phyloP scores from a whole-genome alignment of 2,797 vertebrate species.

The Mycteria americana region DNA sequence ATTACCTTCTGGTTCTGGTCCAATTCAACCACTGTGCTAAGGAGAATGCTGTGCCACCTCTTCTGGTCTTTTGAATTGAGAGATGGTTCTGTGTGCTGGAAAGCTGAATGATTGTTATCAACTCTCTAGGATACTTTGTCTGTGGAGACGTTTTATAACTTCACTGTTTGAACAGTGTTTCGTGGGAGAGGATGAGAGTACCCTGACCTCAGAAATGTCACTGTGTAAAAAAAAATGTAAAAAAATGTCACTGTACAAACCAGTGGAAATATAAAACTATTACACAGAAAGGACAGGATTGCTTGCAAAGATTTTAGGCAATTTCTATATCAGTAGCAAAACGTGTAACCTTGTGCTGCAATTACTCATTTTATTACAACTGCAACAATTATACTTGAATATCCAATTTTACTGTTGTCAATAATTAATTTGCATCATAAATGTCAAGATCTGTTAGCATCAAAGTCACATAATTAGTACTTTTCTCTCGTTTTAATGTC shows the following conservation, averaged over 20 bases:
- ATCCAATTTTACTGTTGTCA: neutral
- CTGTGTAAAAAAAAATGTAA: no score
- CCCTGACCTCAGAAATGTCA: neutral
- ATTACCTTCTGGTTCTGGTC: neutral
- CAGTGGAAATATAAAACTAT: neutral
- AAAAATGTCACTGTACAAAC: no score
- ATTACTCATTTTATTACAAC: neutral
- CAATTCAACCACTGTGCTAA: neutral
- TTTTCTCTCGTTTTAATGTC: neutral
- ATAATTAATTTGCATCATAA: neutral
- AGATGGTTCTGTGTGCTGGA: neutral
- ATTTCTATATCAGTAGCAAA: neutral
- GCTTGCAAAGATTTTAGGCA: neutral
- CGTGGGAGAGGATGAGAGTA: neutral
- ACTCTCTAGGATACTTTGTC: neutral
- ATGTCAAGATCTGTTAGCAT: neutral
- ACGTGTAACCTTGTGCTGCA: neutral
- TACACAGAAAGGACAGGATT: neutral
- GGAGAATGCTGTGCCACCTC: neutral
- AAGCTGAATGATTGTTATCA: neutral
- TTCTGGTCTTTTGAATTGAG: neutral
- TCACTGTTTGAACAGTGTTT: neutral
- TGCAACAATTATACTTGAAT: neutral
- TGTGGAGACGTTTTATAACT: neutral
- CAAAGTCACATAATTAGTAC: neutral